Percentiles rank a stretch among this genome's conserved stretches.
These are phyloP conservation scores for Tigriopus japonicus DNA, from an alignment of 1,140 invertebrate genomes.

Conservation along the genomic window DNA sequence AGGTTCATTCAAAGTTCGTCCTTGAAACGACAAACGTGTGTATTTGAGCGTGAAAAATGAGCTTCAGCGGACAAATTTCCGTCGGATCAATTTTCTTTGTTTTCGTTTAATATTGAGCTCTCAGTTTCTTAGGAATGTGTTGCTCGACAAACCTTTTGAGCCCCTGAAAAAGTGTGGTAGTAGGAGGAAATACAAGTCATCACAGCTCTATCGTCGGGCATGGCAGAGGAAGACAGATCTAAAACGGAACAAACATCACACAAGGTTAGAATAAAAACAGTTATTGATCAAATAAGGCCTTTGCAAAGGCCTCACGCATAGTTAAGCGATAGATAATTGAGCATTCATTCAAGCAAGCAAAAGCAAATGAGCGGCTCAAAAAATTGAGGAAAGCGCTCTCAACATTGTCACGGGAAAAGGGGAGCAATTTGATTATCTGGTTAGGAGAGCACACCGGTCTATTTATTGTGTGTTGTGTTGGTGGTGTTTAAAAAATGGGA, in stretches of 20 bases:
- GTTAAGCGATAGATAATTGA: background rate
- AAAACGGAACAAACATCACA: background rate
- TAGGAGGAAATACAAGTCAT: conserved; percentile 99
- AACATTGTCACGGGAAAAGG: no score
- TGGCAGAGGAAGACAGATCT: conserved; percentile 76
- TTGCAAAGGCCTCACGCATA: background rate
- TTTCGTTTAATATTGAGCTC: no score
- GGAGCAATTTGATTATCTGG: no score
- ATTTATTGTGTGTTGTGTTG: no score
- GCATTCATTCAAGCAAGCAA: background rate
- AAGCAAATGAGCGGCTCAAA: background rate
- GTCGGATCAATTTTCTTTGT: no score
- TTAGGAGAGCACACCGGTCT: no score
- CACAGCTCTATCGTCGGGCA: conserved; percentile 95
- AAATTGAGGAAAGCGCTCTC: no score
- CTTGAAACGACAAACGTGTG: conserved; percentile 11
- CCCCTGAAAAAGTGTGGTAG: conserved; percentile 98
- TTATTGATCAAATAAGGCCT: background rate
- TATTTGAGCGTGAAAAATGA: background rate
- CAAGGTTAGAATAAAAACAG: background rate
- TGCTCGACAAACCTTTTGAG: conserved; percentile 66
- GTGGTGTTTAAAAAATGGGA: background rate
- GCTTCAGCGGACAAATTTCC: no score
- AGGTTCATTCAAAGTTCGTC: background rate
- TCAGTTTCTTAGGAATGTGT: no score